Evolutionary conservation across 2,113 vertebrate species (phyloP), one percentile per base, ranked within the genome.

Genomic region (Erythrolamprus reginae): DNA sequence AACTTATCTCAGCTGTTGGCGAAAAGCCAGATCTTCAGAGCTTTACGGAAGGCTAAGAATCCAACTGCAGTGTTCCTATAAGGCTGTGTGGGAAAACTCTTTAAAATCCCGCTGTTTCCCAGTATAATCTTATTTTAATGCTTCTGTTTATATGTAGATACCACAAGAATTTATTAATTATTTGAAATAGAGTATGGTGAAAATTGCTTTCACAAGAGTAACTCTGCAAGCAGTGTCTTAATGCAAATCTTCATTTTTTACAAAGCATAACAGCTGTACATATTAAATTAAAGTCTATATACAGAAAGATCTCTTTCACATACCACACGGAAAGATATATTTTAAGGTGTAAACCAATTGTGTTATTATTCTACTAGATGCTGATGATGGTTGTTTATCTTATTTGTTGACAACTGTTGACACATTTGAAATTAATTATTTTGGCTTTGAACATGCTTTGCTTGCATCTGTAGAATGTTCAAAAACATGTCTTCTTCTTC

Each of bases 361-460:
- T 42, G 33, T 42, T 83, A n/a, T 47, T 88, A 77, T 55, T 61
- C 51, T 55, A 13, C 10, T 19, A 45, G 24, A n/a, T 51, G 48
- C 7, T 23, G 47, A 10, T 24, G 21, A 23, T 47, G 5, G 33
- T 23, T 51, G 24, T 58, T 65, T 89, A 48, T 47, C 13, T 26
- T 85, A 48, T 47, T 77, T 26, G 17, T 51, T 82, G 61, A 55
- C n/a, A 56, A n/a, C 24, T 86, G 15, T 82, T 87, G 61, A 86
- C 45, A 51, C 61, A 21, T 58, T 87, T 89, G 65, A 65, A 87
- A 89, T 58, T 52, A 89, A 89, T 17, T 55, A 53, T 82, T 92
- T 93, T 95, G 90, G 4, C 24, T 93, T 83, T 92, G 12, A 42
- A 53, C 53, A 88, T 47, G 93, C 70, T 84, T 94, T 26, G 24